Evolutionary conservation across 1,140 invertebrate genomes (phyloP).

Genomic region (Sycophaga agraensis): DNA sequence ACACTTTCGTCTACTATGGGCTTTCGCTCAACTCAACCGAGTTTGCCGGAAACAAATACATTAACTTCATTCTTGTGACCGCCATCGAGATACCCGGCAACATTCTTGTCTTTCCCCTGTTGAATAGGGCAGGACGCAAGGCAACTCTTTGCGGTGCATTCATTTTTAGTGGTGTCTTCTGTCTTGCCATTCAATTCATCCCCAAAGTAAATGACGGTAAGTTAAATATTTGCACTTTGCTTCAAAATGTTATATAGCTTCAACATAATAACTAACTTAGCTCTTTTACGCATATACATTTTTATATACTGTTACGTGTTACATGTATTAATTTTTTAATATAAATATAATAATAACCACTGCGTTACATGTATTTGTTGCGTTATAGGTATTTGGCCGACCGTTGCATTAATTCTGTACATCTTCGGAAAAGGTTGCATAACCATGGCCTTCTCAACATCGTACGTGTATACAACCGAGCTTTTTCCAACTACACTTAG

Average conservation of each 20-base stretch:
- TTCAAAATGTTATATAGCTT: no score
- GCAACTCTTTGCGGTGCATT: conserved; percentile 62
- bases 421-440: conserved; percentile 75
- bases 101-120: conserved; percentile 64
- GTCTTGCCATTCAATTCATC: conserved; percentile 41
- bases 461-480: conserved; percentile 73
- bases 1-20: conserved; percentile 78
- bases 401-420: conserved; percentile 61
- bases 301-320: no score
- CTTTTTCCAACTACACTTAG: conserved; percentile 71
- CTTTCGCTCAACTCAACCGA: conserved; percentile 77
- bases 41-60: conserved; percentile 70
- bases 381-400: conserved; percentile 36
- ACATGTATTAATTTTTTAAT: no score
- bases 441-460: conserved; percentile 68
- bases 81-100: conserved; percentile 74
- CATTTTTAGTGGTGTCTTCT: conserved; percentile 62
- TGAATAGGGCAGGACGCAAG: conserved; percentile 67
- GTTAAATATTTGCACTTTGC: no score
- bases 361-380: no score
- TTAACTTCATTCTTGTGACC: conserved; percentile 72
- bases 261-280: no score
- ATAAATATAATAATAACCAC: no score
- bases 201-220: conserved; percentile 34
- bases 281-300: no score